Evolutionary conservation across 2,113 vertebrate species (phyloP).

Genomic region (Andinoacara biseriatus): DNA sequence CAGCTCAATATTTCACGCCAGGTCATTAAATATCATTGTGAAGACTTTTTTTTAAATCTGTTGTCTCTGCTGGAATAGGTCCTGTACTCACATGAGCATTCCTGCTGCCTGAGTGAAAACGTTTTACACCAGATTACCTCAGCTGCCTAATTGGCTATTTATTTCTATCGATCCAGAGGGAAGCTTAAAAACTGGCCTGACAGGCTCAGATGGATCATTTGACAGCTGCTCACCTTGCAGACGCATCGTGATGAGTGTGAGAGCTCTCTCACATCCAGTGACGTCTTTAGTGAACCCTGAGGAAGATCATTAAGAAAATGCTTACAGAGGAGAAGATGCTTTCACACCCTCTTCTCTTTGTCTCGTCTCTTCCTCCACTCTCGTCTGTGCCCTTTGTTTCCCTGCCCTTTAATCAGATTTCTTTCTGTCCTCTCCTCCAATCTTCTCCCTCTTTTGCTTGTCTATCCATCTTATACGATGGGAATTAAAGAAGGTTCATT

Average conservation of each 20-base stretch:
- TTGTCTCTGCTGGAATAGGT: background rate
- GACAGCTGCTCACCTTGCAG: conserved; percentile 55
- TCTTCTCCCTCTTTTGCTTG: background rate
- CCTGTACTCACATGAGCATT: background rate
- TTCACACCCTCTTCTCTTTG: background rate
- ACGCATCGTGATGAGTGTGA: conserved; percentile 47
- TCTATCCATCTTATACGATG: conserved; percentile 37
- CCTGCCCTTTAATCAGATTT: conserved; percentile 40
- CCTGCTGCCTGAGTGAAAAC: conserved; percentile 1
- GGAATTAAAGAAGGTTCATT: conserved; percentile 35
- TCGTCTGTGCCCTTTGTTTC: conserved; percentile 6
- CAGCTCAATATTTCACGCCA: background rate
- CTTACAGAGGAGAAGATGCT: conserved; percentile 35
- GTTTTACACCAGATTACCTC: conserved; percentile 29
- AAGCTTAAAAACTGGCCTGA: conserved; percentile 54
- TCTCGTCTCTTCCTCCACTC: background rate
- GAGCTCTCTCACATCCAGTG: conserved; percentile 45
- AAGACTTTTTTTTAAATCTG: background rate
- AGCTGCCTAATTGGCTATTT: conserved; percentile 65
- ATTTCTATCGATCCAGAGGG: conserved; percentile 57
- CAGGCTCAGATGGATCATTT: conserved; percentile 55
- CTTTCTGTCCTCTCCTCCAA: conserved; percentile 19
- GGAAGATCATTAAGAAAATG: conserved; percentile 52
- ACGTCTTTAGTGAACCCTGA: conserved; percentile 45
- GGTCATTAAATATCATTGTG: conserved; percentile 2